Percentiles rank a stretch among this genome's conserved stretches.
Conservation (phyloP, 2,888 invertebrate species). For the Enchytraeus crypticus region DNA sequence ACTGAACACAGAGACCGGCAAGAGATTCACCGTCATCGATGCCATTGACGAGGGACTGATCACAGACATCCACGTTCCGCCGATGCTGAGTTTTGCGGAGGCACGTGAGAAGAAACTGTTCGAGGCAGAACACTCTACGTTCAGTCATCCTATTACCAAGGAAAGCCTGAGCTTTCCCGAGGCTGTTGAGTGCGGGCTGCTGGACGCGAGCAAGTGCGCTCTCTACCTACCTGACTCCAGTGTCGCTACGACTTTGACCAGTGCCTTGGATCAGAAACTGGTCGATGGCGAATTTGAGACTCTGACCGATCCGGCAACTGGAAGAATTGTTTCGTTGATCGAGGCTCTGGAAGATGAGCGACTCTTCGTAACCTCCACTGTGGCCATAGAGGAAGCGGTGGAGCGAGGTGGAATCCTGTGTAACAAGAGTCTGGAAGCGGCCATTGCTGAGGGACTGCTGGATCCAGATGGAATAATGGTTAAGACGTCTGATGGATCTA, state of each 20-base stretch:
- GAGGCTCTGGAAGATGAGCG: neutral
- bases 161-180: constrained; percentile 14
- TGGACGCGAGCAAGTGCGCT: constrained; percentile 57
- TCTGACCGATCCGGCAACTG: constrained; percentile 3
- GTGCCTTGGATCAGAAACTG: constrained; percentile 13
- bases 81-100: constrained; percentile 53
- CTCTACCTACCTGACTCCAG: constrained; percentile 77
- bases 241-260: constrained; percentile 68
- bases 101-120: constrained; percentile 72
- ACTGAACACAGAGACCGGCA: neutral
- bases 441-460: constrained; percentile 4
- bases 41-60: constrained; percentile 23
- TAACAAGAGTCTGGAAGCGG: constrained; percentile 46
- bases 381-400: neutral
- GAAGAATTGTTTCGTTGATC: neutral
- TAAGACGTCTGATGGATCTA: neutral
- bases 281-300: constrained; percentile 8
- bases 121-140: constrained; percentile 19
- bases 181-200: constrained; percentile 18
- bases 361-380: neutral
- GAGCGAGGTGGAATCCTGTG: constrained; percentile 45
- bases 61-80: constrained; percentile 19
- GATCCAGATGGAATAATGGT: neutral
- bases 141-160: constrained; percentile 27
- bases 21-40: constrained; percentile 10